Percentiles rank a stretch among this genome's conserved stretches.
Conservation (phyloP, 2,797 vertebrate genomes). For the Macrochelys suwanniensis region DNA sequence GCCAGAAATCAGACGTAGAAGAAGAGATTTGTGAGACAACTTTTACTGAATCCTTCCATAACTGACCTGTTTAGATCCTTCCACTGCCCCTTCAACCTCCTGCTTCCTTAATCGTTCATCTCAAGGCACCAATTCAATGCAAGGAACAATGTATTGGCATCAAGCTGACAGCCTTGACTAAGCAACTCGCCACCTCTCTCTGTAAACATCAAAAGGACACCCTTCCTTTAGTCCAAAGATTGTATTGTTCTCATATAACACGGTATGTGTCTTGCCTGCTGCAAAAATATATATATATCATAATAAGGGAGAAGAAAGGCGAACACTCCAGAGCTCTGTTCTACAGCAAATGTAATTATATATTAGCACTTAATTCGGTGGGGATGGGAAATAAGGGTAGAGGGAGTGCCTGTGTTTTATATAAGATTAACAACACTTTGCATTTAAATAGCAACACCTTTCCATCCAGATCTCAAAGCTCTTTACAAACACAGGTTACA, state of each 20-base stretch:
- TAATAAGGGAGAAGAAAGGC: slow-evolving; percentile 13
- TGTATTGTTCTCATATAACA: slow-evolving; percentile 66
- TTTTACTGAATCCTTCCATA: slow-evolving; percentile 73
- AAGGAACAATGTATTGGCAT: slow-evolving; percentile 76
- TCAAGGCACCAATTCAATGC: slow-evolving; percentile 67
- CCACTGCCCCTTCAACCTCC: slow-evolving; percentile 67
- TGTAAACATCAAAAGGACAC: slow-evolving; percentile 74
- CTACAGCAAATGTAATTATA: slow-evolving; percentile 9
- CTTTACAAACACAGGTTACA: neutral
- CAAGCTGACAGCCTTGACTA: slow-evolving; percentile 61
- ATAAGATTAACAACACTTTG: neutral
- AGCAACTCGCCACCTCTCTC: slow-evolving; percentile 65
- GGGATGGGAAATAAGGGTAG: slow-evolving; percentile 15
- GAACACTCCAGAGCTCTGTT: neutral
- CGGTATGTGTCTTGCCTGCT: slow-evolving; percentile 73
- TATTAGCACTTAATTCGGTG: slow-evolving; percentile 18
- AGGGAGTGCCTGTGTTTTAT: slow-evolving; percentile 24
- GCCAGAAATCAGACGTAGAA: slow-evolving; percentile 93
- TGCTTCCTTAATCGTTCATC: slow-evolving; percentile 68
- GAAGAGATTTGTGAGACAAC: slow-evolving; percentile 76
- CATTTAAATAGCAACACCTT: neutral
- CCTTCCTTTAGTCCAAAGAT: slow-evolving; percentile 72
- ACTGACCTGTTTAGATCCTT: slow-evolving; percentile 72
- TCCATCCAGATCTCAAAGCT: slow-evolving; percentile 25
- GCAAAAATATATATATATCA: slow-evolving; percentile 26